Conservation (phyloP, 2,888 invertebrate species). For the Rhagium mordax region DNA sequence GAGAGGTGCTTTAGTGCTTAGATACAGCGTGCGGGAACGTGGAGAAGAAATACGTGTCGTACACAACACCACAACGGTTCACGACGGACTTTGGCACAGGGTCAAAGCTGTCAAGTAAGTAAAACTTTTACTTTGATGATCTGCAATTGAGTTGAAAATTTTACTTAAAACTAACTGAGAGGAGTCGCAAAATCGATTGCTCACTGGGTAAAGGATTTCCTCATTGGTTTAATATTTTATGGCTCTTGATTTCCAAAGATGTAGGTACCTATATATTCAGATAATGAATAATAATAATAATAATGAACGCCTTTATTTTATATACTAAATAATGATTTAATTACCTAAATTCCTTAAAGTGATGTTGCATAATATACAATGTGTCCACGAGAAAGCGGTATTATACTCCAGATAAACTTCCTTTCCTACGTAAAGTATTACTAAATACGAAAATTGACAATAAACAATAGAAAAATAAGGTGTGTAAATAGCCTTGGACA, state of each 20-base stretch:
- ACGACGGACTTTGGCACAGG: slow-evolving; percentile 91
- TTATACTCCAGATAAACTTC: too few species aligned
- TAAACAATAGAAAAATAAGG: too few species aligned
- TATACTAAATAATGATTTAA: too few species aligned
- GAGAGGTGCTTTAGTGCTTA: slow-evolving; percentile 81
- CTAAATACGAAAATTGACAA: too few species aligned
- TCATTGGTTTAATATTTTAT: not conserved
- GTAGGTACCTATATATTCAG: not conserved
- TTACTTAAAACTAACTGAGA: not conserved
- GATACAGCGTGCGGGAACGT: slow-evolving; percentile 89
- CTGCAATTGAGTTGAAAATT: not conserved
- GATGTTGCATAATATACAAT: too few species aligned
- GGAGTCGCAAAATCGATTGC: not conserved
- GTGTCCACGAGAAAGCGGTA: too few species aligned
- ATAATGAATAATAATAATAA: not conserved
- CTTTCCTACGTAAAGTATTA: too few species aligned
- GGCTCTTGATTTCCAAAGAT: not conserved
- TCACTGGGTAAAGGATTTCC: not conserved
- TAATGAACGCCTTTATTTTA: too few species aligned
- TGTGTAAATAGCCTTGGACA: too few species aligned
- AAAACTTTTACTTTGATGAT: not conserved
- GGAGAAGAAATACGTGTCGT: slow-evolving; percentile 89
- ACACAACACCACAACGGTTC: slow-evolving; percentile 88
- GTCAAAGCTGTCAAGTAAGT: slow-evolving; percentile 82
- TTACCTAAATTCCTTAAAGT: too few species aligned